A percentile compares a stretch with the other conserved stretches of the same genome.
Conservation (phyloP, 2,888 invertebrate genomes). For the Andrena dorsata region DNA sequence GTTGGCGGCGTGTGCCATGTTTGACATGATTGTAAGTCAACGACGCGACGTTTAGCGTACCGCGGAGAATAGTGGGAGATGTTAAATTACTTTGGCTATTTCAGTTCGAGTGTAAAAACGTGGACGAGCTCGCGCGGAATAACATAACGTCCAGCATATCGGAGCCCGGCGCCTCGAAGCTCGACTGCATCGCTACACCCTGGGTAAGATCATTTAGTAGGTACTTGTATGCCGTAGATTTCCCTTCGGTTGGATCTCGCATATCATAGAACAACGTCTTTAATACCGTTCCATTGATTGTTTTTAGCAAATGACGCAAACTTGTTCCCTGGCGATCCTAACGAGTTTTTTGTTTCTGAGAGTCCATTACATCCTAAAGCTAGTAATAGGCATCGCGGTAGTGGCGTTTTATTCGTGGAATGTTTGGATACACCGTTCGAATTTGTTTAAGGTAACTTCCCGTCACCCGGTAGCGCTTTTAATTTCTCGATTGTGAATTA, state of each 20-base stretch:
- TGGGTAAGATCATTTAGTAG: slow-evolving; percentile 80
- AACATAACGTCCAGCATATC: slow-evolving; percentile 76
- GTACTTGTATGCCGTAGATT: slow-evolving; percentile 62
- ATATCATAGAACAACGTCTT: background rate
- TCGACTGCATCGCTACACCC: slow-evolving; percentile 78
- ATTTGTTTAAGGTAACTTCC: slow-evolving; percentile 86
- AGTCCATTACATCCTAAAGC: slow-evolving; percentile 93
- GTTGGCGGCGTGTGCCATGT: slow-evolving; percentile 88
- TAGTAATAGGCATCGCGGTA: slow-evolving; percentile 89
- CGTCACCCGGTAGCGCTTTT: background rate
- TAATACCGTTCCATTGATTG: slow-evolving; percentile 12
- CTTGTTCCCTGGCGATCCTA: slow-evolving; percentile 88
- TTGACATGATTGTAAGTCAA: slow-evolving; percentile 86
- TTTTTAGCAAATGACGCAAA: slow-evolving; percentile 91
- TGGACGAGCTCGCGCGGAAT: slow-evolving; percentile 67
- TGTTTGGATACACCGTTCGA: slow-evolving; percentile 88
- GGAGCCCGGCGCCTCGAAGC: slow-evolving; percentile 69
- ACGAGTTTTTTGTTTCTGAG: slow-evolving; percentile 94
- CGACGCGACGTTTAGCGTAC: background rate
- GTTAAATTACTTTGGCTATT: slow-evolving; percentile 37
- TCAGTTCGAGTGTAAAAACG: slow-evolving; percentile 80
- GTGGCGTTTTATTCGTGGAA: slow-evolving; percentile 89
- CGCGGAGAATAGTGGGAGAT: too few relatives aligned
- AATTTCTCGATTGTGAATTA: slow-evolving; percentile 2
- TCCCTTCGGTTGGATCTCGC: background rate